These are phyloP conservation scores for Smittia sp. DNA, from an alignment of 2,888 invertebrate genomes.

Conservation along the genomic window DNA sequence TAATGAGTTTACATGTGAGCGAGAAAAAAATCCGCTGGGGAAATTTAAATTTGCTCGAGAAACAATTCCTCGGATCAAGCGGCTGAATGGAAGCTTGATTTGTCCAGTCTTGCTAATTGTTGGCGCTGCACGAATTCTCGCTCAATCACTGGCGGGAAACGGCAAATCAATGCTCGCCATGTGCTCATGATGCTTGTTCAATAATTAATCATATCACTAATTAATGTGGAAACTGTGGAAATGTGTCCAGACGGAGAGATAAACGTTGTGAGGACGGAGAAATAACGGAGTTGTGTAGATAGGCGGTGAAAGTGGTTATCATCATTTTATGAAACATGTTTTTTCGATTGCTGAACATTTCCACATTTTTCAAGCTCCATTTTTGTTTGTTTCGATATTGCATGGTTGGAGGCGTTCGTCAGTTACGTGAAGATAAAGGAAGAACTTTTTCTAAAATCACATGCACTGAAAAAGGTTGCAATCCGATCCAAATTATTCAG, in stretches of 20 bases:
- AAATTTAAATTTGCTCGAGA: neutral
- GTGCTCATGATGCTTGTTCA: constrained; percentile 36
- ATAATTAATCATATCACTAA: constrained; percentile 42
- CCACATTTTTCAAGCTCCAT: constrained; percentile 2
- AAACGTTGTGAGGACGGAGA: neutral
- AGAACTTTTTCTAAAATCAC: too few species aligned
- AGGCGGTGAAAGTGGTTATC: constrained; percentile 26
- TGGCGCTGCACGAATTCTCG: neutral
- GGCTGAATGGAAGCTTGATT: neutral
- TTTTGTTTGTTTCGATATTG: neutral
- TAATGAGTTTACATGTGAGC: neutral
- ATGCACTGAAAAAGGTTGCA: neutral
- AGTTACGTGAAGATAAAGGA: too few species aligned
- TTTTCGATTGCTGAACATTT: constrained; percentile 24
- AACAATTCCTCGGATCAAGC: neutral
- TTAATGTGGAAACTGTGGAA: constrained; percentile 39
- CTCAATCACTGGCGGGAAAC: constrained; percentile 1
- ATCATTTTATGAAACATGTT: constrained; percentile 29
- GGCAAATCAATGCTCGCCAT: neutral
- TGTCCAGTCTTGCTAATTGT: neutral
- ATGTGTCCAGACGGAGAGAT: neutral
- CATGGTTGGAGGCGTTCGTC: neutral
- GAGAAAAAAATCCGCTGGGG: neutral
- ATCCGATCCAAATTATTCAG: too few species aligned
- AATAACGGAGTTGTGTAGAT: neutral